phyloP scores from a whole-genome alignment of 1,140 invertebrate genomes.

The Lepidurus apus region DNA sequence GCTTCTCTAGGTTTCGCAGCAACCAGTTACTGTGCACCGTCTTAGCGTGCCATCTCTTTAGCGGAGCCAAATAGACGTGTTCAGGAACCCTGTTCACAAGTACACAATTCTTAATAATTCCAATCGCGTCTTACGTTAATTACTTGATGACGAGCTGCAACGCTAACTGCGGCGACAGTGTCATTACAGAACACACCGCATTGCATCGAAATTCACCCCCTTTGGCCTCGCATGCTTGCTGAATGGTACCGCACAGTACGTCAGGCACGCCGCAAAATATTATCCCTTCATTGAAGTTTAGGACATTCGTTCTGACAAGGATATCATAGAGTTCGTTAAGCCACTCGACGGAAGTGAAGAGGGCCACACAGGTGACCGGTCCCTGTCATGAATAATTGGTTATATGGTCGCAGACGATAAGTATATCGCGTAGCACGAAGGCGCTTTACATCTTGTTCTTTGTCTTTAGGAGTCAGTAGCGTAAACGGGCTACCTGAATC shows the following conservation, averaged over 20 bases:
- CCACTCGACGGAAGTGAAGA: background rate
- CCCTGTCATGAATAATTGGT: background rate
- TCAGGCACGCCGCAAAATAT: background rate
- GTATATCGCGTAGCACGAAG: background rate
- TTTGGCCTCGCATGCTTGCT: background rate
- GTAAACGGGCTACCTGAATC: background rate
- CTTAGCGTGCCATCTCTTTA: background rate
- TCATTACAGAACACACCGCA: background rate
- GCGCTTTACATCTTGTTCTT: constrained; percentile 2
- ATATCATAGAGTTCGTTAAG: background rate
- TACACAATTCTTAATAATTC: background rate
- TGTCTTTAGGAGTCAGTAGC: background rate
- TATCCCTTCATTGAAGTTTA: background rate
- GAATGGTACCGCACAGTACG: background rate
- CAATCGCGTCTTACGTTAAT: background rate
- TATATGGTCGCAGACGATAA: background rate
- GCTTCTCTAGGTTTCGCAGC: background rate
- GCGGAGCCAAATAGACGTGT: background rate
- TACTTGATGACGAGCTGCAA: background rate
- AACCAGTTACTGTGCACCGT: background rate
- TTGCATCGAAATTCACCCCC: background rate
- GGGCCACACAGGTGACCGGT: constrained; percentile 5
- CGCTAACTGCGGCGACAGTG: background rate
- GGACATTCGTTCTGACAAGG: background rate
- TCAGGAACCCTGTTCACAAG: background rate